Evolutionary conservation across 2,888 invertebrate species (phyloP), one percentile per base, ranked within the genome.

Genomic region (Boloria selene): DNA sequence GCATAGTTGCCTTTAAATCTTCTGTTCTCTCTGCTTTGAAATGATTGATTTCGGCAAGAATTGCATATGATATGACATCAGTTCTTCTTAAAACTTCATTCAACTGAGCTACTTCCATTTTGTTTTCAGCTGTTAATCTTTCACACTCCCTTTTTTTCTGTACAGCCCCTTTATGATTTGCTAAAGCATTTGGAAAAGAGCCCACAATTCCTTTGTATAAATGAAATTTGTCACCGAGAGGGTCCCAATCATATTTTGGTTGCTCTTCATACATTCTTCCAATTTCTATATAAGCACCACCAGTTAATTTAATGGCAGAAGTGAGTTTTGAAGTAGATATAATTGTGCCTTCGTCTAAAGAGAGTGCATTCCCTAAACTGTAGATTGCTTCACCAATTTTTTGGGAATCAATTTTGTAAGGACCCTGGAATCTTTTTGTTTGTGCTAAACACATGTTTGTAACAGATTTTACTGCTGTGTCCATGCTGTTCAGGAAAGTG

Each of bases 11-110:
- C 79, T 96, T 97, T 75, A 98, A 94, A 89, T 99, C 98, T 50
- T 93, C 93, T 54, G 97, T 96, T 73, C 98, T 93, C 81, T 98
- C 98, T 31, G 93, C 88, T 82, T 98, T 97, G 84, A 99, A 98
- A 85, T 99, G 98, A 76, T 96, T 96, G 75, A 99, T 95, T 93
- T 99, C 99, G 63, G 99, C 98, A 83, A 99, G 94, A 69, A 98
- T 94, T 2, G 98, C 96, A 83, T 98, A 98, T 0, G 98, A 97
- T 79, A 99, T 96, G 16, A 97, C 95, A 85, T 99, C 98, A 0
- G 97, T 97, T 76, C 98, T 94, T 74, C 96, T 94, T 70, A 95
- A 93, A 13, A 98, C 95, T 80, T 96, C 96, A 72, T 95, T 95
- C 70, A 97, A 91, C 79, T 97, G 97, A 17, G 94, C 94, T 68